Evolutionary conservation across 1,140 invertebrate species (phyloP).

Genomic region (Euglossa dilemma): DNA sequence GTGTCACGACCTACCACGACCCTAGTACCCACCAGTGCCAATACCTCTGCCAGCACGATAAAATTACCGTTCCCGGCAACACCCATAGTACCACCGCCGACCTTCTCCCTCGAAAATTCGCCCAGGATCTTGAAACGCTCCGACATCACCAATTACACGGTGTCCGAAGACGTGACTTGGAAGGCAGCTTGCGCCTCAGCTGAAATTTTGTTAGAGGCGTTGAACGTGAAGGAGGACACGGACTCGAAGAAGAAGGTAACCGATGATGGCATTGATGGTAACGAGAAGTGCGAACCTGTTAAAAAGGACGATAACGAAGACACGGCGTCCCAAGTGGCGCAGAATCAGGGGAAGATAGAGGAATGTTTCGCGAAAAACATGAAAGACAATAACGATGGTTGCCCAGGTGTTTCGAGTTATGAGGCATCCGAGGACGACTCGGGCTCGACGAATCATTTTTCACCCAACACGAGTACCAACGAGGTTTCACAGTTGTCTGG

Average conservation of each 20-base stretch:
- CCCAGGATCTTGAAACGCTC: constrained; percentile 50
- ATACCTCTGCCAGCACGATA: constrained; percentile 18
- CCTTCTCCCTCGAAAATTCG: constrained; percentile 57
- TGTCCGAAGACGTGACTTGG: constrained; percentile 74
- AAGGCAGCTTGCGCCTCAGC: constrained; percentile 79
- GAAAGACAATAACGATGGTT: constrained; percentile 31
- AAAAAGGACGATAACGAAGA: neutral
- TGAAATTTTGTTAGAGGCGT: constrained; percentile 75
- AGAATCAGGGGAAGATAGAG: neutral
- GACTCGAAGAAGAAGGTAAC: neutral
- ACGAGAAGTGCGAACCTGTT: neutral
- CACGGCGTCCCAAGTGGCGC: neutral
- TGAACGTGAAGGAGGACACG: constrained; percentile 66
- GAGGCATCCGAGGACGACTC: constrained; percentile 75
- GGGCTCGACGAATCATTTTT: constrained; percentile 58
- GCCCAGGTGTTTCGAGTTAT: constrained; percentile 61
- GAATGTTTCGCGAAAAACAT: neutral
- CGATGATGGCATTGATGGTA: neutral
- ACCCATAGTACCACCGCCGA: constrained; percentile 49
- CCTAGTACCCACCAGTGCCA: neutral
- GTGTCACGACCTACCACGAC: neutral
- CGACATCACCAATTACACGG: constrained; percentile 31
- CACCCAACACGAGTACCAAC: constrained; percentile 28
- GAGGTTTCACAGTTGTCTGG: constrained; percentile 29
- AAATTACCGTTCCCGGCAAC: constrained; percentile 56